These are phyloP conservation scores for Steatocranus sp. DNA, from an alignment of 2,797 vertebrate species.

Conservation along the genomic window DNA sequence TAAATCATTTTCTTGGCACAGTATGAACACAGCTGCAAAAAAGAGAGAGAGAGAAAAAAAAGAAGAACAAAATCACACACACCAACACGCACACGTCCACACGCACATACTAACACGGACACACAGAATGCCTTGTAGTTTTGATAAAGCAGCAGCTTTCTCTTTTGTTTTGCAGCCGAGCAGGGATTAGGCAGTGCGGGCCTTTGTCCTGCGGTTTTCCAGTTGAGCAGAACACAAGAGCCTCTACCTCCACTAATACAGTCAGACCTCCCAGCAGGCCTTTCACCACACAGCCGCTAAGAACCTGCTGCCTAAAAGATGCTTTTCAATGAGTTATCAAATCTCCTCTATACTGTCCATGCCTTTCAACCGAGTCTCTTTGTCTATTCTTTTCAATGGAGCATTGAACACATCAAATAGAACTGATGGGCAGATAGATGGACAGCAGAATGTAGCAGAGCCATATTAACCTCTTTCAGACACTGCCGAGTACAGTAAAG, in stretches of 20 bases:
- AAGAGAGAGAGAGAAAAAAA: conserved; percentile 10
- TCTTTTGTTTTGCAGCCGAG: conserved; percentile 76
- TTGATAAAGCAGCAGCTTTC: conserved; percentile 76
- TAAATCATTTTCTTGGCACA: conserved; percentile 74
- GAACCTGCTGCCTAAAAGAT: conserved; percentile 75
- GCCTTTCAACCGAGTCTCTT: conserved; percentile 71
- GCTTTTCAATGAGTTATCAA: conserved; percentile 79
- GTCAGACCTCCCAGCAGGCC: conserved; percentile 79
- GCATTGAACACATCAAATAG: conserved; percentile 69
- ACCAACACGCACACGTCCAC: conserved; percentile 18
- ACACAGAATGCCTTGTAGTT: conserved; percentile 74
- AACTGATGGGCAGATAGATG: conserved; percentile 70
- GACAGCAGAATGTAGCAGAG: conserved; percentile 60
- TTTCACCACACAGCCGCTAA: conserved; percentile 73
- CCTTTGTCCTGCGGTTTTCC: conserved; percentile 78
- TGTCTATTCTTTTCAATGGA: conserved; percentile 63
- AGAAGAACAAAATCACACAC: neutral
- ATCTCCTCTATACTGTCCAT: conserved; percentile 77
- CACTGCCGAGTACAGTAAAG: conserved; percentile 45
- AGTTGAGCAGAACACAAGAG: conserved; percentile 81
- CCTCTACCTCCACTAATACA: conserved; percentile 76
- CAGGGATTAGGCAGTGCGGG: conserved; percentile 75
- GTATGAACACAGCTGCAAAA: conserved; percentile 67
- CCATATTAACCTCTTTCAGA: conserved; percentile 49
- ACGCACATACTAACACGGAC: conserved; percentile 44